phyloP scores from a whole-genome alignment of 1,140 invertebrate species.

The Eriosoma lanigerum region DNA sequence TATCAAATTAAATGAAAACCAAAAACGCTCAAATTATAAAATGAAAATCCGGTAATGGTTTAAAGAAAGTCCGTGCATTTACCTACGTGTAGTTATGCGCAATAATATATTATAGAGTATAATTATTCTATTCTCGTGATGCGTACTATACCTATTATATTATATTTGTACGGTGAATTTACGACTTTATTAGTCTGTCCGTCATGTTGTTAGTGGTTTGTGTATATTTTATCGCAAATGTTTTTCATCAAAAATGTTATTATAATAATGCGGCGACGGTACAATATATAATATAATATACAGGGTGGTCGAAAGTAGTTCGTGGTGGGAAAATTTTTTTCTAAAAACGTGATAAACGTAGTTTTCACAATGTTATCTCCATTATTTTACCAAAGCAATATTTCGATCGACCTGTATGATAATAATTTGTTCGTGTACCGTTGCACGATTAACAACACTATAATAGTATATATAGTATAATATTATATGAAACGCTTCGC shows the following conservation, averaged over 20 bases:
- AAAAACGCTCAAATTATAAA: too few relatives aligned
- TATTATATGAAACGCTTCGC: neutral
- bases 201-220: constrained; percentile 10
- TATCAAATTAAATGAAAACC: too few relatives aligned
- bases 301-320: neutral
- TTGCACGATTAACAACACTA: constrained; percentile 23
- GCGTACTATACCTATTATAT: neutral
- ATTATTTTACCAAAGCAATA: too few relatives aligned
- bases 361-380: too few relatives aligned
- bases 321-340: too few relatives aligned
- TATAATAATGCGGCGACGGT: neutral
- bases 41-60: too few relatives aligned
- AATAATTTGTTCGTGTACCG: neutral
- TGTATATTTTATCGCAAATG: constrained; percentile 32
- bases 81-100: too few relatives aligned
- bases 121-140: too few relatives aligned
- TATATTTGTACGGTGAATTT: neutral
- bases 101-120: too few relatives aligned
- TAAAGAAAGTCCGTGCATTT: too few relatives aligned
- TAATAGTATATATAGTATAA: neutral
- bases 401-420: too few relatives aligned
- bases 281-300: neutral
- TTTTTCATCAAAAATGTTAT: constrained; percentile 4
- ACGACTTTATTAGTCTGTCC: neutral
- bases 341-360: too few relatives aligned